A percentile compares a stretch with the other conserved stretches of the same genome.
Conservation (phyloP, 2,113 vertebrate species). For the Leptobrachium ailaonicum region DNA sequence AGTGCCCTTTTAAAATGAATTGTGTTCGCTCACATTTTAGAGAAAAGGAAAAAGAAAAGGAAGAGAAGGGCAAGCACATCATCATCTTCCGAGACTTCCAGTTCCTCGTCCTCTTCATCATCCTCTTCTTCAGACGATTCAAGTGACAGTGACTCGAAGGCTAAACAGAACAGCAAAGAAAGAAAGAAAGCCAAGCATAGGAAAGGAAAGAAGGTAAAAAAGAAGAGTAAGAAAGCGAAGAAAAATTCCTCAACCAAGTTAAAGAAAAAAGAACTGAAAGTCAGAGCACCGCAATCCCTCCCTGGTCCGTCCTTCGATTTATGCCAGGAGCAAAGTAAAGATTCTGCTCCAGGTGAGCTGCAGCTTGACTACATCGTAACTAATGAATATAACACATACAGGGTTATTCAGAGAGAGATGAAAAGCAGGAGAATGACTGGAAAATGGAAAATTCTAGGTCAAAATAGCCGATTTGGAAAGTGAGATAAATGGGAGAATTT, state of each 20-base stretch:
- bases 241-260: constrained; percentile 59
- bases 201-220: constrained; percentile 73
- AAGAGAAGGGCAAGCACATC: constrained; percentile 72
- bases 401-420: too few species aligned
- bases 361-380: neutral
- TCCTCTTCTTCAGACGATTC: constrained; percentile 62
- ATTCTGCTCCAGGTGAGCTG: constrained; percentile 78
- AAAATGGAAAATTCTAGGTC: too few species aligned
- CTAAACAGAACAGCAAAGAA: constrained; percentile 62
- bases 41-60: constrained; percentile 72
- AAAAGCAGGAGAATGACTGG: too few species aligned
- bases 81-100: constrained; percentile 62
- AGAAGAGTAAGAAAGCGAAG: constrained; percentile 69
- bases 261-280: constrained; percentile 60
- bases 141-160: constrained; percentile 64
- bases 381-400: neutral
- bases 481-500: too few species aligned
- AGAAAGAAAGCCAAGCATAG: constrained; percentile 66
- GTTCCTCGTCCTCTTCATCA: constrained; percentile 68
- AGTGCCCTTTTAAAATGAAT: too few species aligned
- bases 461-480: too few species aligned
- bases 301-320: constrained; percentile 76
- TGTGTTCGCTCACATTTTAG: constrained; percentile 58
- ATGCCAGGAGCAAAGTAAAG: constrained; percentile 80
- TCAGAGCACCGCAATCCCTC: constrained; percentile 49